These are phyloP conservation scores for Hartigia nigra DNA, from an alignment of 2,888 invertebrate species.

Conservation along the genomic window DNA sequence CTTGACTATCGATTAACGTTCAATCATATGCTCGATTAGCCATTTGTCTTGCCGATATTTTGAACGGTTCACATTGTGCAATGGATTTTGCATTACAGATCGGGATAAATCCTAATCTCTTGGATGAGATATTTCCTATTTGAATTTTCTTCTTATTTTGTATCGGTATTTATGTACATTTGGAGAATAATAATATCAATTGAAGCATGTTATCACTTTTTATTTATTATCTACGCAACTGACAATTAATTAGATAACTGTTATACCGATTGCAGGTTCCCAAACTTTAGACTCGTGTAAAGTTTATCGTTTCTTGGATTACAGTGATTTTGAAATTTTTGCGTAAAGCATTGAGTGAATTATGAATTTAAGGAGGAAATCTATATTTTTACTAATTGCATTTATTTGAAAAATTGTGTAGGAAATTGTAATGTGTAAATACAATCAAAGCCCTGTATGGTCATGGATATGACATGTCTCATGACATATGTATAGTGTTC, in stretches of 20 bases:
- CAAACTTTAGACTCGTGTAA: not conserved
- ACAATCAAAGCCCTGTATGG: not conserved
- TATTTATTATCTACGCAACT: not conserved
- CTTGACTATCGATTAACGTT: constrained; percentile 20
- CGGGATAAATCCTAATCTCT: not conserved
- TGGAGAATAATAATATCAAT: not conserved
- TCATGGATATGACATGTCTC: not conserved
- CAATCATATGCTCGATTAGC: constrained; percentile 17
- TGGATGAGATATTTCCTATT: not conserved
- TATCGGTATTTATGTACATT: not conserved
- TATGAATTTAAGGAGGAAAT: no score
- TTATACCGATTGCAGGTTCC: not conserved
- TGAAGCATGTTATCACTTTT: not conserved
- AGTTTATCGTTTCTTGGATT: not conserved
- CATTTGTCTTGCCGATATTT: not conserved
- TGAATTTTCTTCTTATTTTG: not conserved
- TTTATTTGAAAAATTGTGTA: not conserved
- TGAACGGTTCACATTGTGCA: not conserved
- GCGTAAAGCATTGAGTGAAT: not conserved
- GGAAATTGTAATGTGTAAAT: not conserved
- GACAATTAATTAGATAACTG: not conserved
- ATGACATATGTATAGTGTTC: not conserved
- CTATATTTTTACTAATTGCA: not conserved
- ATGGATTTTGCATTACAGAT: not conserved
- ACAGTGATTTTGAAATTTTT: not conserved